These are phyloP conservation scores for Metopia argyrocephala DNA, from an alignment of 2,888 invertebrate genomes.

Conservation along the genomic window DNA sequence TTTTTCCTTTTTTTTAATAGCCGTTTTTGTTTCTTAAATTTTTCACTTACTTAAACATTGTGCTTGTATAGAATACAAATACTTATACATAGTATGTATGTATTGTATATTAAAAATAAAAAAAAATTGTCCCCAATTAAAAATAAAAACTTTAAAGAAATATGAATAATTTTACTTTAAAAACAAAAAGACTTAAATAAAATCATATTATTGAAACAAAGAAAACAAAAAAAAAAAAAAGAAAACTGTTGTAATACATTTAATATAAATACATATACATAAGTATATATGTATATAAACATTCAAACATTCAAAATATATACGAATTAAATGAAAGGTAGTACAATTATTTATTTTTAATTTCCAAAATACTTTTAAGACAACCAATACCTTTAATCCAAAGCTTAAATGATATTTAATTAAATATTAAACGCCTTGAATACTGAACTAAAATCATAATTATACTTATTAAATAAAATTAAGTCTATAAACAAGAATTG, in stretches of 20 bases:
- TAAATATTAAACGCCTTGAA: slow-evolving; percentile 67
- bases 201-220: slow-evolving; percentile 32
- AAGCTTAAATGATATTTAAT: slow-evolving; percentile 64
- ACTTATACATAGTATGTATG: no score
- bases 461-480: slow-evolving; percentile 57
- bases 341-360: slow-evolving; percentile 66
- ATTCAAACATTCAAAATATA: slow-evolving; percentile 29
- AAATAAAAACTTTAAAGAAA: slow-evolving; percentile 1
- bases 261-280: slow-evolving; percentile 16
- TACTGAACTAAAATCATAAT: slow-evolving; percentile 56
- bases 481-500: slow-evolving; percentile 63
- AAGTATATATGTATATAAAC: no score
- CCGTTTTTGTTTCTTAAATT: no score
- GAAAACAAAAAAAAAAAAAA: no score
- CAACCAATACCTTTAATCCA: slow-evolving; percentile 43
- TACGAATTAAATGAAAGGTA: slow-evolving; percentile 62
- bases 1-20: no score
- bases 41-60: no score
- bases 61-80: no score
- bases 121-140: slow-evolving; percentile 3
- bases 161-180: slow-evolving; percentile 50
- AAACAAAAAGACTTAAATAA: slow-evolving; percentile 53
- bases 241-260: slow-evolving; percentile 54
- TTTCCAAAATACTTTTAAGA: slow-evolving; percentile 54
- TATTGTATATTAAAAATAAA: no score